Evolutionary conservation across 2,113 vertebrate species (phyloP), one percentile per base, ranked within the genome.

Genomic region (Centropristis striata): DNA sequence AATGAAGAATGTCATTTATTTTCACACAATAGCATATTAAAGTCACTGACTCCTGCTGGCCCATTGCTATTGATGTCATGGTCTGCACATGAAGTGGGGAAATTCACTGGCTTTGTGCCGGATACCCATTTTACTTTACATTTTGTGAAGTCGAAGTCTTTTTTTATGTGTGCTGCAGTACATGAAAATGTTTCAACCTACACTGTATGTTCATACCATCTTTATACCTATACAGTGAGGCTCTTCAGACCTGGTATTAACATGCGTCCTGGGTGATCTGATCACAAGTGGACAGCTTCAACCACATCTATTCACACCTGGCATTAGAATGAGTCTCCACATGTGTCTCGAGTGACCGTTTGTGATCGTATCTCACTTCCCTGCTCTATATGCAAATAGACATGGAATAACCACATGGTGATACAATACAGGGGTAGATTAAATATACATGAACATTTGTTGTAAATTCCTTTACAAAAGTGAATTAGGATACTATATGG

Each of bases 1-100:
- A 73, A 65, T 42, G 25, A 79, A 44, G 5, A 60, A 46, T 59
- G 8, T 27, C 25, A 41, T 78, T 77, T 65, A 44, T 75, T 71
- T 61, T 67, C 61, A 74, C 71, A 61, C 63, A 60, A 25, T 50
- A 47, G 60, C 44, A 47, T 75, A 80, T 71, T 61, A 58, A 71
- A 76, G 27, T 47, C 80, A 50, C 27, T 41, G 37, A 64, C 73
- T 65, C n/a, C 44, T 6, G 27, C 49, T 4, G 1, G 25, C 39
- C 7, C 39, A 44, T 63, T 72, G 46, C 44, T 81, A n/a, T 67
- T 71, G 51, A 72, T 82, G 64, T 42, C n/a, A 70, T 27, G 42
- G 63, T 64, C 46, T 59, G 51, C 68, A 71, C 39, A 76, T 46
- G 63, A 74, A 54, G 28, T 67, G n/a, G 53, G 61, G 18, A 53